phyloP scores from a whole-genome alignment of 2,888 invertebrate genomes.

The Drosophila rubida region DNA sequence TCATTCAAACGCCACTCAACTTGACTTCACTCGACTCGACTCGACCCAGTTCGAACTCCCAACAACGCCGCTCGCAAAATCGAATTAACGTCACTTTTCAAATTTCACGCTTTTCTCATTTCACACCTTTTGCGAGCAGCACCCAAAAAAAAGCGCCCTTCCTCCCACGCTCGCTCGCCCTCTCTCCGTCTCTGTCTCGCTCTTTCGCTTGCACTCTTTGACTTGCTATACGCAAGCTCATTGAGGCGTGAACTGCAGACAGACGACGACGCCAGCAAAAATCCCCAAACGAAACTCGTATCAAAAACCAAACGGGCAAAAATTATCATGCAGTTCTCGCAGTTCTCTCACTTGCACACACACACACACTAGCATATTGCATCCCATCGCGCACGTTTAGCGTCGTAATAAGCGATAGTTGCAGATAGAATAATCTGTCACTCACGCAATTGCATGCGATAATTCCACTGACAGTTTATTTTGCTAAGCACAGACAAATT shows the following conservation, averaged over 20 bases:
- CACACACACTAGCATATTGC: neutral
- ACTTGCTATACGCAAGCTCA: conserved; percentile 29
- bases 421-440: too few species aligned
- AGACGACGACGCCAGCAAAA: conserved; percentile 28
- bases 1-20: conserved; percentile 16
- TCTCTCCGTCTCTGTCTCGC: neutral
- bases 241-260: conserved; percentile 53
- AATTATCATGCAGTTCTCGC: conserved; percentile 18
- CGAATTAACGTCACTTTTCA: conserved; percentile 75
- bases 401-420: too few species aligned
- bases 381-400: neutral
- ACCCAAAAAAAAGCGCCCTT: neutral
- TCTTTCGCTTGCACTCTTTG: too few species aligned
- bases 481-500: too few species aligned
- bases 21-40: conserved; percentile 23
- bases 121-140: conserved; percentile 23
- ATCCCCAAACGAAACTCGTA: conserved; percentile 42
- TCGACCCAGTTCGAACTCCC: conserved; percentile 20
- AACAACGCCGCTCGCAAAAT: conserved; percentile 44
- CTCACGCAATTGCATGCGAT: too few species aligned
- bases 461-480: too few species aligned
- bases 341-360: neutral
- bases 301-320: conserved; percentile 39
- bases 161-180: too few species aligned
- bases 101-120: conserved; percentile 67